These are phyloP conservation scores for Pelvicachromis taeniatus DNA, from an alignment of 2,113 vertebrate species.

Conservation along the genomic window DNA sequence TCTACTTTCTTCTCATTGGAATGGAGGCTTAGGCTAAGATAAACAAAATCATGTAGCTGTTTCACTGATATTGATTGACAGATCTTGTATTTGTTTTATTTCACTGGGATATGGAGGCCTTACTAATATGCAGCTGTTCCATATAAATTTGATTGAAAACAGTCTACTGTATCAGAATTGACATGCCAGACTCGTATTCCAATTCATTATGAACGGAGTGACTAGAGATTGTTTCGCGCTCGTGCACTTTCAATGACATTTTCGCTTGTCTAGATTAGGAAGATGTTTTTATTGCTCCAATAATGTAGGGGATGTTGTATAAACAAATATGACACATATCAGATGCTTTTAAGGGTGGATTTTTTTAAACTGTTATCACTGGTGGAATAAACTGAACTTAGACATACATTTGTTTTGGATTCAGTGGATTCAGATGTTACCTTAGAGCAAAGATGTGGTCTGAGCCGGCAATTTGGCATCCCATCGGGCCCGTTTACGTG, in stretches of 20 bases:
- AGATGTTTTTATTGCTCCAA: background rate
- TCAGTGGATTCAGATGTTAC: background rate
- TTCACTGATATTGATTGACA: slow-evolving; percentile 14
- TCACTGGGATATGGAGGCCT: background rate
- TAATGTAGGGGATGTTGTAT: background rate
- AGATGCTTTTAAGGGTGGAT: background rate
- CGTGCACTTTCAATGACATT: background rate
- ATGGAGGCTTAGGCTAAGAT: slow-evolving; percentile 18
- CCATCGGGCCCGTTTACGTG: background rate
- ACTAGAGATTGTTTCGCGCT: background rate
- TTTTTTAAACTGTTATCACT: background rate
- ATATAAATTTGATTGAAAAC: slow-evolving; percentile 8
- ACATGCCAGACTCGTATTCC: slow-evolving; percentile 5
- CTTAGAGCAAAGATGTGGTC: background rate
- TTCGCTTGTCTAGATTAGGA: background rate
- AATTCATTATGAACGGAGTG: slow-evolving; percentile 10
- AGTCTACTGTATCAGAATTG: background rate
- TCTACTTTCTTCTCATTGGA: slow-evolving; percentile 15
- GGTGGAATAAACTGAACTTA: background rate
- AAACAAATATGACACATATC: slow-evolving; percentile 7
- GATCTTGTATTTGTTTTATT: slow-evolving; percentile 11
- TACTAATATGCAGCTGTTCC: slow-evolving; percentile 2
- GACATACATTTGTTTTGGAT: slow-evolving; percentile 29
- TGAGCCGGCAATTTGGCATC: background rate
- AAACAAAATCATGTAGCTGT: slow-evolving; percentile 17